Conservation (phyloP, 2,888 invertebrate genomes). For the Tortricodes alternella region DNA sequence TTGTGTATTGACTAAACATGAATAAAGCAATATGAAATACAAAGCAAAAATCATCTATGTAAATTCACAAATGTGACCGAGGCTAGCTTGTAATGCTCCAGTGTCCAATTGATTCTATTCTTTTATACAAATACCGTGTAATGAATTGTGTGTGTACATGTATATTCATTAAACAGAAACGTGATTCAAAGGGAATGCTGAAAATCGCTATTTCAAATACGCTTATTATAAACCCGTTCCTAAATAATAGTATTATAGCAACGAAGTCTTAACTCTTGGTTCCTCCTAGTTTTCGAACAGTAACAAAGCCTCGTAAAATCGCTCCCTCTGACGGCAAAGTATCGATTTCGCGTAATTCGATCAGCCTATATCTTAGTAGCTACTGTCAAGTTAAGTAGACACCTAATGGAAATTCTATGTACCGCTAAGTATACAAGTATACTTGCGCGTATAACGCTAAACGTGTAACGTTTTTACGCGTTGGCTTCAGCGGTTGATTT, state of each 20-base stretch:
- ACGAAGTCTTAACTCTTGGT: neutral
- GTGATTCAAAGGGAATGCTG: too few relatives aligned
- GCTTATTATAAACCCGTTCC: neutral
- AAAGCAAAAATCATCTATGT: too few relatives aligned
- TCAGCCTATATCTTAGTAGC: constrained; percentile 58
- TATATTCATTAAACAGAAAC: neutral
- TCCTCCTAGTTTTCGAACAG: constrained; percentile 2
- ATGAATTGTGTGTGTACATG: neutral
- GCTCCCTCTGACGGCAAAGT: constrained; percentile 43
- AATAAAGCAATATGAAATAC: too few relatives aligned
- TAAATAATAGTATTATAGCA: neutral
- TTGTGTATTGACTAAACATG: neutral
- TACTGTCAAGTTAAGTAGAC: constrained; percentile 67
- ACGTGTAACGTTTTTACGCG: constrained; percentile 43
- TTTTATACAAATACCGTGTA: neutral
- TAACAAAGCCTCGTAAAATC: constrained; percentile 6
- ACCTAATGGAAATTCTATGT: constrained; percentile 77
- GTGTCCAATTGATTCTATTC: neutral
- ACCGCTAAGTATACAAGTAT: constrained; percentile 47
- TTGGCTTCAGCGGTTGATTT: constrained; percentile 32
- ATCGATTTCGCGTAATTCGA: constrained; percentile 65
- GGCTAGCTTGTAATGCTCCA: neutral
- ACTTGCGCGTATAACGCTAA: constrained; percentile 41
- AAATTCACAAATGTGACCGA: too few relatives aligned
- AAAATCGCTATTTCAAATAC: too few relatives aligned